phyloP scores from a whole-genome alignment of 2,113 vertebrate genomes.

The Poeciliopsis occidentalis region DNA sequence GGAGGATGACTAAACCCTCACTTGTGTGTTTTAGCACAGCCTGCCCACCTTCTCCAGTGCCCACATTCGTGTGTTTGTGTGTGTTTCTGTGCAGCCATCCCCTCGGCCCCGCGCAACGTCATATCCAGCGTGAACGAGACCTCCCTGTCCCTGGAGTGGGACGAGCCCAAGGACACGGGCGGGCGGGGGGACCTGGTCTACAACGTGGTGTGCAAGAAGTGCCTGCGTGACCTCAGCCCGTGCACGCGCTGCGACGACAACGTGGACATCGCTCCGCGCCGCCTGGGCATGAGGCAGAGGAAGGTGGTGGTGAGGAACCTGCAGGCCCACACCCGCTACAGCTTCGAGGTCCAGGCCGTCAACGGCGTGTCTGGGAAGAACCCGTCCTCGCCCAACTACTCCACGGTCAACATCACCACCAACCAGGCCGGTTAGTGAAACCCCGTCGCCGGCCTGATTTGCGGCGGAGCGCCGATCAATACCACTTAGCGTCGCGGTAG shows the following conservation, averaged over 20 bases:
- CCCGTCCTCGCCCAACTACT: conserved; percentile 85
- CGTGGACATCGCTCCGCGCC: conserved; percentile 93
- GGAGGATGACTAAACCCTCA: conserved; percentile 43
- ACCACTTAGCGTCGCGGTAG: conserved; percentile 58
- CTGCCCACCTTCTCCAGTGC: conserved; percentile 16
- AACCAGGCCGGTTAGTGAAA: conserved; percentile 93
- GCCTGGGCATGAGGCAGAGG: conserved; percentile 89
- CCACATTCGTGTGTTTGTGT: conserved; percentile 25
- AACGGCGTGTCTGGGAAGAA: conserved; percentile 94
- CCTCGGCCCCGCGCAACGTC: conserved; percentile 88
- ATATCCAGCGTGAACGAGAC: conserved; percentile 99
- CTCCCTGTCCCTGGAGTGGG: conserved; percentile 94
- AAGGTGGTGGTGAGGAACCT: conserved; percentile 94
- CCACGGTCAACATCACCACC: conserved; percentile 98
- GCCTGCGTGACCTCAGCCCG: conserved; percentile 82
- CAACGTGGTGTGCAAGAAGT: conserved; percentile 98
- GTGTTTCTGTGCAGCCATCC: conserved; percentile 81
- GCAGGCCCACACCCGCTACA: conserved; percentile 97
- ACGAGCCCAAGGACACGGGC: conserved; percentile 88
- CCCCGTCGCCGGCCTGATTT: conserved; percentile 41
- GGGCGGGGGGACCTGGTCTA: conserved; percentile 93
- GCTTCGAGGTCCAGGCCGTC: conserved; percentile 96
- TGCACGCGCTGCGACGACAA: conserved; percentile 97
- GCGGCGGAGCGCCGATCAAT: conserved; percentile 61
- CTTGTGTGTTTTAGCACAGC: conserved; percentile 43